Evolutionary conservation across 2,797 vertebrate genomes (phyloP), one percentile per base, ranked within the genome.

Genomic region (Anomalospiza imberbis): DNA sequence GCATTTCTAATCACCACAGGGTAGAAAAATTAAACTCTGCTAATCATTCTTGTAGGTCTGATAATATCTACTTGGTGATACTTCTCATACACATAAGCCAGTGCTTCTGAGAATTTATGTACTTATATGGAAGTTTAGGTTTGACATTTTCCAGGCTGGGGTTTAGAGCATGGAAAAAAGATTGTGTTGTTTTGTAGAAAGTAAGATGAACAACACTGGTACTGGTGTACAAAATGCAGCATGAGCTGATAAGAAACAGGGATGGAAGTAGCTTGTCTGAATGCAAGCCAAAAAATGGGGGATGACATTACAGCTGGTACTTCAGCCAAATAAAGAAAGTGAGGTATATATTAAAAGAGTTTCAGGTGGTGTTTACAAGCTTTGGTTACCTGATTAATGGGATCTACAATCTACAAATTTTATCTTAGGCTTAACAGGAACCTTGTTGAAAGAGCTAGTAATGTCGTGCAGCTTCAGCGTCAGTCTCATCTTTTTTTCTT

Each of bases 201-300:
- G 31, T 67, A 51, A 63, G 31, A 68, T n/a, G 42, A 40, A 45
- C 16, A 57, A 3, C 55, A 71, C 10, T 2, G 0, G 20, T 73
- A 32, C 19, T 74, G 20, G 8, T 83, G 31, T 61, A 77, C 45
- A 75, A 93, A 91, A 77, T 67, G 42, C 65, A 78, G 38, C 50
- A 61, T 32, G 20, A 89, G 19, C 20, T 94, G 73, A 85, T 89
- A 91, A 71, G 65, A 91, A 88, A 48, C 42, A 92, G 82, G 15
- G 42, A 85, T 91, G 34, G 68, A 91, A 91, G 68, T 13, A 77
- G 45, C n/a, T 71, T 88, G 60, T 71, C 65, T 93, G 88, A 94
- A 86, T 26, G 25, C 6, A 63, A 93, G 72, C 65, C 79, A 94
- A 76, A 75, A 88, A 74, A 38, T 14, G 31, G n/a, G 11, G 58